Base-by-base conservation (phyloP, 2,888 invertebrate genomes). In the Eurytoma californica region DNA sequence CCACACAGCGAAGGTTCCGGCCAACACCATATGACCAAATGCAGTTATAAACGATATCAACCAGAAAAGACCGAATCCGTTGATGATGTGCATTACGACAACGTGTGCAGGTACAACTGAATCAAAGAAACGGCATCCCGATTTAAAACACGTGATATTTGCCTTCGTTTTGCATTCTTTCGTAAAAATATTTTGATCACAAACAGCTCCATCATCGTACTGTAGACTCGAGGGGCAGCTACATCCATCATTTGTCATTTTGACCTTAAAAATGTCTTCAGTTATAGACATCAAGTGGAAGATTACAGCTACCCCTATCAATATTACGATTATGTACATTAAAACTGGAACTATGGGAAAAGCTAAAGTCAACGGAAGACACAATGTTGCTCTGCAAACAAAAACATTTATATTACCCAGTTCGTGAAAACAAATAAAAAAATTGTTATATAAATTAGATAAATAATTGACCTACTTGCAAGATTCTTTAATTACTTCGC, bases 301-400 rank as follows among this genome's bases (percentile, higher is more conserved):
- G 0, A 94, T 94, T 14, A 96, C 93, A 2, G 92, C 88, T 20
- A 95, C 91, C 76, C 95, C 95, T 88, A 94, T 95, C 0, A 91
- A 92, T 49, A 97, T 92, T 1, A 96, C 93, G 0, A 91, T 91
- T 72, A 97, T 91, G 89, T 97, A 96, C 13, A 97, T 87, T 7
- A 95, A 84, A 94, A 97, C 98, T 0, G 98, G 97, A 84, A 98
- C 91, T 82, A 98, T 91, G 0, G 99, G 98, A 90, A 98, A 98
- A 83, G 97, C 92, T 69, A 99, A 92, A 0, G 97, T 95, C 3
- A 97, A 95, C 86, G 95, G 94, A 84, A 97, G 95, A 72, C 94
- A 93, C 72, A 94, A 94, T 4, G 98, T 96, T 57, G 98, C 98
- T 90, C 97, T 97, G 92, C 81, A 92, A 92, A 82, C 82, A 82